These are phyloP conservation scores for Phlogophora meticulosa DNA, from an alignment of 2,888 invertebrate genomes.

Conservation along the genomic window DNA sequence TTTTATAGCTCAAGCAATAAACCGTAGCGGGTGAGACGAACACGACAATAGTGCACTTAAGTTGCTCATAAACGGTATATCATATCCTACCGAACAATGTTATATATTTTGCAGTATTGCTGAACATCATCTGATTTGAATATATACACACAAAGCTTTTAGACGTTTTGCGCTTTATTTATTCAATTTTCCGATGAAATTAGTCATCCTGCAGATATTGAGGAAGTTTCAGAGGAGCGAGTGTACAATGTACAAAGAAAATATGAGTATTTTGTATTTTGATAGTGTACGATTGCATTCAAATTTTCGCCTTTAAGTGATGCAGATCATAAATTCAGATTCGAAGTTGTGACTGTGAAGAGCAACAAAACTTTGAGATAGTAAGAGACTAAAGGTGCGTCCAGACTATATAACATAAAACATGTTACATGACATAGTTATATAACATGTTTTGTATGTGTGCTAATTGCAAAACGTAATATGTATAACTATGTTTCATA, in stretches of 20 bases:
- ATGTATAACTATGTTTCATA: too few species aligned
- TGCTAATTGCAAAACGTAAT: too few species aligned
- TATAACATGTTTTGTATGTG: too few species aligned
- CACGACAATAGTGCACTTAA: conserved; percentile 86
- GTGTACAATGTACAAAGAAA: conserved; percentile 15
- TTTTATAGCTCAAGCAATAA: conserved; percentile 86
- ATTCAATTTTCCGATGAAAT: conserved; percentile 56
- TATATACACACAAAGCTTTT: conserved; percentile 49
- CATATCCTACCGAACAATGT: conserved; percentile 83
- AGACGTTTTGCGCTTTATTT: conserved; percentile 34
- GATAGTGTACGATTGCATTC: conserved; percentile 3
- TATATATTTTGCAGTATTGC: conserved; percentile 75
- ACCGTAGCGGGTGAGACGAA: conserved; percentile 75
- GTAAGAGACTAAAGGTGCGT: neutral
- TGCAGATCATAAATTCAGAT: conserved; percentile 13
- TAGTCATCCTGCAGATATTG: conserved; percentile 54
- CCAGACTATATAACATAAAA: too few species aligned
- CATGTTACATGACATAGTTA: too few species aligned
- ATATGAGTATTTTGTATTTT: conserved; percentile 22
- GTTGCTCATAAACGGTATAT: conserved; percentile 87
- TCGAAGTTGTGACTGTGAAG: conserved; percentile 9
- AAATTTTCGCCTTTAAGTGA: conserved; percentile 21
- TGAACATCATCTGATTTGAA: conserved; percentile 64
- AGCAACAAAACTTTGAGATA: conserved; percentile 6
- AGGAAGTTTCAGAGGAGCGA: conserved; percentile 25